Evolutionary conservation across 1,140 invertebrate genomes (phyloP).

Genomic region (Brachionus sp.): DNA sequence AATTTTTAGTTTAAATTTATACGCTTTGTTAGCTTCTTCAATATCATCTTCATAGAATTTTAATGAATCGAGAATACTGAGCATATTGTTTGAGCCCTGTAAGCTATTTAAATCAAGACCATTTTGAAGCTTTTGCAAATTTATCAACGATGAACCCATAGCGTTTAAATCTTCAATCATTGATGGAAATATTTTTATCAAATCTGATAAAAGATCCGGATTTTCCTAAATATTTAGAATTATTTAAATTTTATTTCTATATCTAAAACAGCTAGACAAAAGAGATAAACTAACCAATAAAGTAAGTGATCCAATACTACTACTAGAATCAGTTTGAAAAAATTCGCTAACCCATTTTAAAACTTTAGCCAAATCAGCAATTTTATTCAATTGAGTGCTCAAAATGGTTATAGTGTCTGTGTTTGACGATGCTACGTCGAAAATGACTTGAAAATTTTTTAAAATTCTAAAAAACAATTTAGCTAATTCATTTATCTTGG

Average conservation of each 20-base stretch:
- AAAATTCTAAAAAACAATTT: background rate
- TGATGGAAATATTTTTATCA: background rate
- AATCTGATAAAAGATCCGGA: background rate
- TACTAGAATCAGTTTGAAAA: slow-evolving; percentile 40
- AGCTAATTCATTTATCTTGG: background rate
- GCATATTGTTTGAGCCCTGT: slow-evolving; percentile 26
- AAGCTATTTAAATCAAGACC: background rate
- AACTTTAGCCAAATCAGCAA: background rate
- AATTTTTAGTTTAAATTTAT: background rate
- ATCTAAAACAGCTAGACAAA: background rate
- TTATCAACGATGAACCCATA: background rate
- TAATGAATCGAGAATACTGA: slow-evolving; percentile 12
- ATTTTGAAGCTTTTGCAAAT: slow-evolving; percentile 17
- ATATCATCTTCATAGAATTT: slow-evolving; percentile 34
- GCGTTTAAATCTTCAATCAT: background rate
- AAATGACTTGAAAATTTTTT: slow-evolving; percentile 1
- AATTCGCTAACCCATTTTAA: slow-evolving; percentile 13
- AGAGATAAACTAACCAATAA: background rate
- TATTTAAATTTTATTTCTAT: background rate
- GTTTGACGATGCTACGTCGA: slow-evolving; percentile 8
- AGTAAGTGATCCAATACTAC: slow-evolving; percentile 36
- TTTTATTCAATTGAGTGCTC: slow-evolving; percentile 6
- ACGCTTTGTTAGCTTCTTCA: slow-evolving; percentile 15
- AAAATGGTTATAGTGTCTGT: slow-evolving; percentile 15
- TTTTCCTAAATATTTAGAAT: background rate